A percentile compares a stretch with the other conserved stretches of the same genome.
phyloP scores from a whole-genome alignment of 1,140 invertebrate species.

The Branchinecta lindahli region DNA sequence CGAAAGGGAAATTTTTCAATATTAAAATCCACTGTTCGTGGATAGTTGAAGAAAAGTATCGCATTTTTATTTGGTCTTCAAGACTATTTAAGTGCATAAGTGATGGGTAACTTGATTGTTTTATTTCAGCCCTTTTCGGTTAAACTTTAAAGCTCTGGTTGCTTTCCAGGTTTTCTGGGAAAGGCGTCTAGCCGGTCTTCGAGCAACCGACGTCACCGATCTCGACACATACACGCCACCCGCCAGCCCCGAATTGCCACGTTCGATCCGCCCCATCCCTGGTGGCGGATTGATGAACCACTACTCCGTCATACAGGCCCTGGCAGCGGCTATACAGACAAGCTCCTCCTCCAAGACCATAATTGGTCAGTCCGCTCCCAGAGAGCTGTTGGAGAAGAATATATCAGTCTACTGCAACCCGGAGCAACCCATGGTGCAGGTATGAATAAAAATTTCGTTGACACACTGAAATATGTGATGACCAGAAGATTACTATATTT shows the following conservation, averaged over 20 bases:
- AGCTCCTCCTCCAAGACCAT: constrained; percentile 37
- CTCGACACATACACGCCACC: constrained; percentile 47
- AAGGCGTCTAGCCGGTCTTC: constrained; percentile 77
- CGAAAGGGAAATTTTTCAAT: too few relatives aligned
- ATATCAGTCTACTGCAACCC: constrained; percentile 89
- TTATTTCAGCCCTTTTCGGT: too few relatives aligned
- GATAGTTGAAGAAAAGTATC: too few relatives aligned
- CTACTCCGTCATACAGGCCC: constrained; percentile 21
- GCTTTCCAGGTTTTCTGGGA: constrained; percentile 78
- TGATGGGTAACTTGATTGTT: too few relatives aligned
- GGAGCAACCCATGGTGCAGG: constrained; percentile 84
- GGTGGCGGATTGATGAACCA: constrained; percentile 1
- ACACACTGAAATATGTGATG: too few relatives aligned
- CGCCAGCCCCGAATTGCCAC: constrained; percentile 38
- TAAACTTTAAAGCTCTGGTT: too few relatives aligned
- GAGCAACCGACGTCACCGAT: constrained; percentile 50
- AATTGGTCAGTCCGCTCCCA: constrained; percentile 72
- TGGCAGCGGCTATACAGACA: constrained; percentile 34
- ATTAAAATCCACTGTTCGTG: too few relatives aligned
- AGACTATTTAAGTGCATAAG: too few relatives aligned
- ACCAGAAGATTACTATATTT: too few relatives aligned
- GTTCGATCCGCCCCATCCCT: not conserved
- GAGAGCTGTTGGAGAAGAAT: constrained; percentile 73
- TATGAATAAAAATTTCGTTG: too few relatives aligned
- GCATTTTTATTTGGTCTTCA: too few relatives aligned